These are phyloP conservation scores for Cyanoderma ruficeps DNA, from an alignment of 2,113 vertebrate species.

Conservation along the genomic window DNA sequence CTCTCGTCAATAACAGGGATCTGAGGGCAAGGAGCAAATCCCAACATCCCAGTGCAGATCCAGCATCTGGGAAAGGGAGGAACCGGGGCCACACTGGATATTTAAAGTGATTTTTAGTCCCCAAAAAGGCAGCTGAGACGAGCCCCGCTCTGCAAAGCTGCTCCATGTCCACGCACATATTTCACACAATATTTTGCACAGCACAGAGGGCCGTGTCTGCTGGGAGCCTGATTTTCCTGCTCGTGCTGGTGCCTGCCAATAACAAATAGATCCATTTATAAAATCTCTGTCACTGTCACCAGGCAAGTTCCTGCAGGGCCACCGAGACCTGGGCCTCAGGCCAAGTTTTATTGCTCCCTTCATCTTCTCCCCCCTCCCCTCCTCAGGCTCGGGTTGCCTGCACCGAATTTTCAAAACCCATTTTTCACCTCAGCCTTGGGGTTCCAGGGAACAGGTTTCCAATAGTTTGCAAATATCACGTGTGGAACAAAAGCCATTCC, in stretches of 20 bases:
- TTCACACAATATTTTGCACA: background rate
- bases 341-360: background rate
- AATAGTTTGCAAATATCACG: background rate
- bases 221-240: background rate
- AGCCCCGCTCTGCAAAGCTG: background rate
- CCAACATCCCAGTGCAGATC: background rate
- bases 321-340: background rate
- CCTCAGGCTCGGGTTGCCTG: accelerated
- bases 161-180: accelerated
- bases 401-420: background rate
- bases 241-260: background rate
- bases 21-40: background rate
- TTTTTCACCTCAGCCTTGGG: background rate
- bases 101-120: background rate
- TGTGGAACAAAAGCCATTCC: background rate
- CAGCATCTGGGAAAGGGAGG: background rate
- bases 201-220: background rate
- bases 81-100: accelerated
- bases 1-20: accelerated
- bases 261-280: constrained; percentile 34
- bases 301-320: constrained; percentile 5
- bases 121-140: background rate
- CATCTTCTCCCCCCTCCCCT: background rate
- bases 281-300: constrained; percentile 39
- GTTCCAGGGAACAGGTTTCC: background rate